Percentiles rank a stretch among this genome's conserved stretches.
Conservation (phyloP, 1,140 invertebrate genomes). For the Drosophila saltans region DNA sequence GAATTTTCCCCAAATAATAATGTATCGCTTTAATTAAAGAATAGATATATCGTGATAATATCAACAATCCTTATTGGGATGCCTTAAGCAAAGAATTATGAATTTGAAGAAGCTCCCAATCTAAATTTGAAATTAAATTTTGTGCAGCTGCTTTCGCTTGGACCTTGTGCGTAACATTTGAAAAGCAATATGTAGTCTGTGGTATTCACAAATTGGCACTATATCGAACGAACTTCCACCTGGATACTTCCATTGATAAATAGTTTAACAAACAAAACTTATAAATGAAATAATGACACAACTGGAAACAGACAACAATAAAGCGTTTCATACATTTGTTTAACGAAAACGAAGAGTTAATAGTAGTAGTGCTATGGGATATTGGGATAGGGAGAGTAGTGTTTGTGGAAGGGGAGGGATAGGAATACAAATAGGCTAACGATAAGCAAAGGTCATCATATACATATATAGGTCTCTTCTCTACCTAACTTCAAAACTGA, state of each 20-base stretch:
- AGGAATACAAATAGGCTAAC: constrained; percentile 45
- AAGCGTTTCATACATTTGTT: constrained; percentile 50
- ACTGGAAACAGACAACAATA: constrained; percentile 74
- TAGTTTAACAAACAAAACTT: constrained; percentile 50
- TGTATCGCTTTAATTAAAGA: neutral
- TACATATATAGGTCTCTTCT: constrained; percentile 1
- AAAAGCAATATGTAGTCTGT: constrained; percentile 34
- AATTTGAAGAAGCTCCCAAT: neutral
- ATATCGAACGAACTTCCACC: neutral
- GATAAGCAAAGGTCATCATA: constrained; percentile 32
- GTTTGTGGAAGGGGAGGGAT: neutral
- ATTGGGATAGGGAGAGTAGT: neutral
- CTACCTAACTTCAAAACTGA: constrained; percentile 39
- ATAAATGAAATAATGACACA: constrained; percentile 54
- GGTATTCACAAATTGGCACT: constrained; percentile 66
- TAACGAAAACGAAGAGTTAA: constrained; percentile 51
- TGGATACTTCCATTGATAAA: constrained; percentile 34
- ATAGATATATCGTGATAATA: neutral
- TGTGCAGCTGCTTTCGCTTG: neutral
- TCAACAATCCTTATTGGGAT: neutral
- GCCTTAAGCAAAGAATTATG: neutral
- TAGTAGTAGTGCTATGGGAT: constrained; percentile 54
- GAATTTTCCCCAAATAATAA: neutral
- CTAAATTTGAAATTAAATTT: neutral
- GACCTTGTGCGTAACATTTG: constrained; percentile 8